A percentile compares a stretch with the other conserved stretches of the same genome.
These are phyloP conservation scores for Mechanitis mazaeus DNA, from an alignment of 2,888 invertebrate genomes.

Conservation along the genomic window DNA sequence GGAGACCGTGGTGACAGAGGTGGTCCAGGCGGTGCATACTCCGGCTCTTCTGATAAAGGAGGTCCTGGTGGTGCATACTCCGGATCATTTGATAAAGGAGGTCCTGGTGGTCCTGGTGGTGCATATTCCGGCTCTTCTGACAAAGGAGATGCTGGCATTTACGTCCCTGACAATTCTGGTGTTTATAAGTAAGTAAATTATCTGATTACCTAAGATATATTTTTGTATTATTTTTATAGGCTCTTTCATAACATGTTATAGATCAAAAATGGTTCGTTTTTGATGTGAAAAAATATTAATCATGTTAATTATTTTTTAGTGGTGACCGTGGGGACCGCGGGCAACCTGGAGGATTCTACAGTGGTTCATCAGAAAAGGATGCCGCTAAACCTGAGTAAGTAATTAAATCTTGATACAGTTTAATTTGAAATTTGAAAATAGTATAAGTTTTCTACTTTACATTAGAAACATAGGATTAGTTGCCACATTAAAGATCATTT, in stretches of 20 bases:
- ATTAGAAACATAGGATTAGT: no score
- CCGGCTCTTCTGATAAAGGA: conserved; percentile 30
- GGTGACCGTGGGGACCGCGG: conserved; percentile 36
- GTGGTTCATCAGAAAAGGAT: conserved; percentile 18
- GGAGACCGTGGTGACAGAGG: conserved; percentile 64
- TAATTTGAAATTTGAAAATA: no score
- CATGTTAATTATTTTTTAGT: conserved; percentile 17
- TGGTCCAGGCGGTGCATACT: conserved; percentile 40
- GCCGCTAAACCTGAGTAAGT: conserved; percentile 17
- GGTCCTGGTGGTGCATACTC: conserved; percentile 33
- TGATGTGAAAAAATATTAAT: no score
- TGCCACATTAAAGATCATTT: not conserved
- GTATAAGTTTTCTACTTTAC: no score
- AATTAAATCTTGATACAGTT: not conserved
- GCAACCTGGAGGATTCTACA: conserved; percentile 48
- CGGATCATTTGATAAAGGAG: conserved; percentile 28
- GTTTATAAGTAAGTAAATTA: conserved; percentile 51
- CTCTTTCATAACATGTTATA: no score
- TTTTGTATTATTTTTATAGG: no score
- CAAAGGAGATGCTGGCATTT: conserved; percentile 18
- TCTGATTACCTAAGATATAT: no score
- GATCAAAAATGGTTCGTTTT: no score
- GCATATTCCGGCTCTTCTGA: conserved; percentile 32
- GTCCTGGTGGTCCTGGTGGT: conserved; percentile 45
- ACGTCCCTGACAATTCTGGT: conserved; percentile 49